Conservation (phyloP, 2,113 vertebrate species). For the Syngnathus scovelli region DNA sequence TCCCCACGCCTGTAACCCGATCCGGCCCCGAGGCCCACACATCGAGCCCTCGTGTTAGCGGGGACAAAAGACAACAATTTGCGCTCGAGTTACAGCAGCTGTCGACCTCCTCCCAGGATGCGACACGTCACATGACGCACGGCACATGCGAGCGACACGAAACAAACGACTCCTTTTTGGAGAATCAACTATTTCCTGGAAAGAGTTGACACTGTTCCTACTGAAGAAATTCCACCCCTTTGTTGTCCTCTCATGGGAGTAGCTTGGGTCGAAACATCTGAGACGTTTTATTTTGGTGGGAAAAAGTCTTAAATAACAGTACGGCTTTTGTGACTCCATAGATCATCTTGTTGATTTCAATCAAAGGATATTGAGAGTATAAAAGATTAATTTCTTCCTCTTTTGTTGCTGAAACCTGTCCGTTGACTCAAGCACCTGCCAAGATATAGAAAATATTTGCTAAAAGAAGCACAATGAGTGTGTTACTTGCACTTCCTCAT, state of each 20-base stretch:
- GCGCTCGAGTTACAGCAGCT: conserved; percentile 44
- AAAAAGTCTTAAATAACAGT: too few relatives aligned
- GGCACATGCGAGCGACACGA: not conserved
- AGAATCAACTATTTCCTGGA: not conserved
- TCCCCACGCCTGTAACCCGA: conserved; percentile 59
- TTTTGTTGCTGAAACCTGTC: too few relatives aligned
- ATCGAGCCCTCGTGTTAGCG: conserved; percentile 42
- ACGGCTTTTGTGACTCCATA: too few relatives aligned
- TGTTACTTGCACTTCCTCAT: not conserved
- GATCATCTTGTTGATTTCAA: too few relatives aligned
- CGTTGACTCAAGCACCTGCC: too few relatives aligned
- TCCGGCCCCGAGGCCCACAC: conserved; percentile 36
- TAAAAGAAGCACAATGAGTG: not conserved
- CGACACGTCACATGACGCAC: not conserved
- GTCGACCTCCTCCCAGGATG: conserved; percentile 18
- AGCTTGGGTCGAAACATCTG: not conserved
- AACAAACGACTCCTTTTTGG: not conserved
- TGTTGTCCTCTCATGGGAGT: not conserved
- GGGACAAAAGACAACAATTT: conserved; percentile 46
- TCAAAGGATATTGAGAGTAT: too few relatives aligned
- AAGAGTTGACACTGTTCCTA: not conserved
- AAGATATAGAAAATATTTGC: not conserved
- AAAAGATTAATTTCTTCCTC: too few relatives aligned
- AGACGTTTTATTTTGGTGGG: too few relatives aligned
- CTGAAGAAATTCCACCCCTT: not conserved